Conservation (phyloP, 2,797 vertebrate genomes). For the Carduelis carduelis region DNA sequence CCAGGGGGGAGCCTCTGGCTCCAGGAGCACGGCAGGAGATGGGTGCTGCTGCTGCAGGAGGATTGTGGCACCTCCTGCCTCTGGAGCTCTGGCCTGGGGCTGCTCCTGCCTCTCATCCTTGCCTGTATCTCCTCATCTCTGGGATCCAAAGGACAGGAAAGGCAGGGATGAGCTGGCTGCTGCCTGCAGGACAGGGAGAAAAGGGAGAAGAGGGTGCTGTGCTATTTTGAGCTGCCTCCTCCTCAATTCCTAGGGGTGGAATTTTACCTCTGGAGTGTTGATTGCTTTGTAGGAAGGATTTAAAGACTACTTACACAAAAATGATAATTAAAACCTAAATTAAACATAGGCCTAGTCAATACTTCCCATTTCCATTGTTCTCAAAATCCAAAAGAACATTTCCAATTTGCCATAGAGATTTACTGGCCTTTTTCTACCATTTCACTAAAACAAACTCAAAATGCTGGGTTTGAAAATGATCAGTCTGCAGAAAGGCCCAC, state of each 20-base stretch:
- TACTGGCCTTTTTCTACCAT: background rate
- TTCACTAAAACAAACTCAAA: background rate
- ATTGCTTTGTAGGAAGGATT: conserved; percentile 10
- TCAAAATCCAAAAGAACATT: background rate
- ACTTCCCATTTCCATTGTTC: background rate
- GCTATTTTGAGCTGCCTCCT: conserved; percentile 46
- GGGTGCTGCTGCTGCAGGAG: background rate
- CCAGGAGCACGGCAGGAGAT: background rate
- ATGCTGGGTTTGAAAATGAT: background rate
- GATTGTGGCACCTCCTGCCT: background rate
- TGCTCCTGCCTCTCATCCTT: background rate
- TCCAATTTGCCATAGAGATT: background rate
- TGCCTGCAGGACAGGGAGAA: background rate
- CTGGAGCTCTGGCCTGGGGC: background rate
- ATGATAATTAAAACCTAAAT: conserved; percentile 24
- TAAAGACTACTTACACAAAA: conserved; percentile 18
- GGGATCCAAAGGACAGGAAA: background rate
- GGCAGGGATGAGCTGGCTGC: background rate
- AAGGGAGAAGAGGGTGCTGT: background rate
- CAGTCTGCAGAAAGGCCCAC: background rate
- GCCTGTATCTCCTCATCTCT: background rate
- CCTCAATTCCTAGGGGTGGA: conserved; percentile 24
- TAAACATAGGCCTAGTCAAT: background rate
- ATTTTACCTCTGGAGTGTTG: conserved; percentile 24
- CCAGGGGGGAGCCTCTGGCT: background rate